Percentiles rank a stretch among this genome's conserved stretches.
These are phyloP conservation scores for Natator depressus DNA, from an alignment of 2,113 vertebrate species.

Conservation along the genomic window DNA sequence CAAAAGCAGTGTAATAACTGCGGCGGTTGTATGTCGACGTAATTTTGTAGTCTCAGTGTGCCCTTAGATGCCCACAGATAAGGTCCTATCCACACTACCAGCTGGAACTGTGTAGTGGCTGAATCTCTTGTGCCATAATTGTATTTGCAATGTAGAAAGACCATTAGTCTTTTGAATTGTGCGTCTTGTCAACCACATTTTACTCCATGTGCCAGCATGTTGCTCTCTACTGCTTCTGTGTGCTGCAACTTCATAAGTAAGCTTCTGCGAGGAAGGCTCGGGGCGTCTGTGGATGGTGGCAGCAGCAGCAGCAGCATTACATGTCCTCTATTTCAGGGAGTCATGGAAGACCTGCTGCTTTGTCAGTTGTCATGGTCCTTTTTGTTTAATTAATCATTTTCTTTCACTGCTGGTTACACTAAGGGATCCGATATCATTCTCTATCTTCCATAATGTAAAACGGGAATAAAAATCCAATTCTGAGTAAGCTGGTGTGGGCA, in stretches of 20 bases:
- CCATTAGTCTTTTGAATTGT: rapidly evolving
- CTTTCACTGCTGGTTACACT: neutral
- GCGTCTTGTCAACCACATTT: neutral
- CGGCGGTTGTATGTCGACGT: too few relatives aligned
- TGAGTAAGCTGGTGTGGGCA: neutral
- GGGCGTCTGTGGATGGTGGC: neutral
- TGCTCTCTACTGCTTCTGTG: neutral
- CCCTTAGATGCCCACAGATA: neutral
- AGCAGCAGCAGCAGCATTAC: neutral
- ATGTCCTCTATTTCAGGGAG: neutral
- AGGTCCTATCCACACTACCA: neutral
- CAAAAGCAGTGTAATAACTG: too few relatives aligned
- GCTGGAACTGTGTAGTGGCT: neutral
- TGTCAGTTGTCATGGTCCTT: neutral
- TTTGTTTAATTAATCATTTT: neutral
- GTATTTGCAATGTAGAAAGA: neutral
- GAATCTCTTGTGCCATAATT: neutral
- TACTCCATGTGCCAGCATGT: rapidly evolving
- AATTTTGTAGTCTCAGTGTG: too few relatives aligned
- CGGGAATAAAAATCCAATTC: neutral
- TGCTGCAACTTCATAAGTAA: neutral
- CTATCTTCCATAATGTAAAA: neutral
- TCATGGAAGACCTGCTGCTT: too few relatives aligned
- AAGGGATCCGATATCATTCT: neutral
- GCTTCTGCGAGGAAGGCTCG: too few relatives aligned